Base-by-base conservation (phyloP, 2,797 vertebrate genomes). In the Glyptemys insculpta region DNA sequence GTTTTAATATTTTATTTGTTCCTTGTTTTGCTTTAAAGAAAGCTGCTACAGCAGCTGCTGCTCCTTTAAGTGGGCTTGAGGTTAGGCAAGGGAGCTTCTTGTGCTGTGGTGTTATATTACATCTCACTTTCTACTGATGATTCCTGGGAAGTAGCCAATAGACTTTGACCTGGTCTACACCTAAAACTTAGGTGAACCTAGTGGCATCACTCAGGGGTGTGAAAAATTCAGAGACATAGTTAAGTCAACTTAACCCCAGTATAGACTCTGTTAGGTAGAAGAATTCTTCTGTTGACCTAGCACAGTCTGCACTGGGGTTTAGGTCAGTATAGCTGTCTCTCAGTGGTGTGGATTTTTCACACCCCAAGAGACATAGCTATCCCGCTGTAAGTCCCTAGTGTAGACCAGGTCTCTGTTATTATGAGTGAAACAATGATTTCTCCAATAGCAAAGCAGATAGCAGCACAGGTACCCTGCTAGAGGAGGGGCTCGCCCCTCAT, bases 401-500 rank as follows among this genome's bases (percentile, higher is more conserved):
- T 8, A 49, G 65, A 18, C 72, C 3, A 1, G 44, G 76, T 10
- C 25, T 14, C 62, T 12, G 41, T 6, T 0, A 0, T 12, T 53
- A 83, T 27, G 12, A 44, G 49, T 2, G 2, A 50, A 79, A 1
- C 1, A 5, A 59, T 53, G 21, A 57, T 12, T 89, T 88, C 49
- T n/a, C 3, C 31, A 54, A 0, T 12, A 65, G 5, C 12, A 14
- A 79, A 79, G 25, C 92, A 79, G 27, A 31, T 68, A 74, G 44
- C 16, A 93, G 59, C 8, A 59, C 34, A 87, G 31, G 16, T 44
- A 81, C 5, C 2, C 6, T 85, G 78, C 6, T 34, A n/a, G 10
- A 4, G 4, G 2, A 78, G 3, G 1, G 16, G 10, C 47, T 49
- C 59, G 2, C 27, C 3, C 81, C 62, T 6, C 0, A 2, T 12